Evolutionary conservation across 2,888 invertebrate species (phyloP).

Genomic region (Xanthostigma xanthostigma): DNA sequence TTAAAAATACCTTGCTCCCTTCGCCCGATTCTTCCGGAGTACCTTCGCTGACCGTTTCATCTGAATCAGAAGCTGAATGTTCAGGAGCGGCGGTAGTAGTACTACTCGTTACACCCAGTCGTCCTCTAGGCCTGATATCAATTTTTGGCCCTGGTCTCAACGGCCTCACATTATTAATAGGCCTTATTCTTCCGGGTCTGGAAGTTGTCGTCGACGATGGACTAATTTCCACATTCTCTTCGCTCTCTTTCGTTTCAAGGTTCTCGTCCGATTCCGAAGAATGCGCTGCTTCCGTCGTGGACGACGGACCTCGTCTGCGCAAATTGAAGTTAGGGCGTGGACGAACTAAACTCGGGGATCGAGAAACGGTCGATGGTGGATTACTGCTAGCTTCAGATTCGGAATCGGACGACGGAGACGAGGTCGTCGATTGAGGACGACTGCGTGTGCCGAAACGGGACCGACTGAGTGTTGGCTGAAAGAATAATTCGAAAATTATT

Average conservation of each 20-base stretch:
- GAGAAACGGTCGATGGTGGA: constrained; percentile 19
- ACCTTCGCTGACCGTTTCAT: constrained; percentile 23
- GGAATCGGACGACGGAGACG: constrained; percentile 29
- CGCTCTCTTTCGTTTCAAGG: neutral
- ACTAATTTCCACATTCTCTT: constrained; percentile 10
- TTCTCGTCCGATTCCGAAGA: constrained; percentile 13
- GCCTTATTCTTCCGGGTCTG: constrained; percentile 28
- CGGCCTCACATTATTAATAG: constrained; percentile 29
- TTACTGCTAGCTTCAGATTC: constrained; percentile 26
- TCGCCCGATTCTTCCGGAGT: constrained; percentile 12
- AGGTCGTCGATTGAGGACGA: constrained; percentile 24
- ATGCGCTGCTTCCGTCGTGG: constrained; percentile 18
- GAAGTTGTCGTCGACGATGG: constrained; percentile 7
- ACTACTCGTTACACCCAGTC: constrained; percentile 27
- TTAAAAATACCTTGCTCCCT: neutral
- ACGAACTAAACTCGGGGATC: constrained; percentile 27
- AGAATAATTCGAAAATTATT: neutral
- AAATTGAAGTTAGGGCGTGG: constrained; percentile 31
- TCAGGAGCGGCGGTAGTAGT: constrained; percentile 33
- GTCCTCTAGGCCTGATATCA: constrained; percentile 39
- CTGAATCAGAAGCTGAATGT: constrained; percentile 18
- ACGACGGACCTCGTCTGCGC: constrained; percentile 22
- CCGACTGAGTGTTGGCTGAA: constrained; percentile 20
- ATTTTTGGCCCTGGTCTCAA: constrained; percentile 51
- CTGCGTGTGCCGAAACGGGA: constrained; percentile 22